Evolutionary conservation across 2,113 vertebrate species (phyloP).

Genomic region (Petroica traversi): DNA sequence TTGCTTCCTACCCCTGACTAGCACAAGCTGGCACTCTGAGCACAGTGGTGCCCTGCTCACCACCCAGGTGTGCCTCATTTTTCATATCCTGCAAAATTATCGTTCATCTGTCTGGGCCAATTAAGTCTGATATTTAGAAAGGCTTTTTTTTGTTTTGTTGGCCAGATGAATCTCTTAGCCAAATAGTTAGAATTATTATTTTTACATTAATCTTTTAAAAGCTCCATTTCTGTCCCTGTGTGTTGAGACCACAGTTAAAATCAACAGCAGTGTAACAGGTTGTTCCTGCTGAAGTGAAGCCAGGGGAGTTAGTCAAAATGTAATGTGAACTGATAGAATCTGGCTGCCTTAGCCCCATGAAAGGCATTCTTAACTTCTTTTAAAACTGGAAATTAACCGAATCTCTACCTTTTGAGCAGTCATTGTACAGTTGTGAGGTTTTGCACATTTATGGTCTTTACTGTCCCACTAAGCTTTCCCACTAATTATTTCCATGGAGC

Average conservation of each 20-base stretch:
- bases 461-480: background rate
- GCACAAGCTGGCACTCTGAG: background rate
- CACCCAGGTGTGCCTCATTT: rapidly evolving
- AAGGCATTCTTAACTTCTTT: background rate
- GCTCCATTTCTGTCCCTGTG: background rate
- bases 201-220: background rate
- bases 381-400: background rate
- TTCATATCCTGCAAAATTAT: background rate
- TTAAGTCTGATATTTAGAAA: background rate
- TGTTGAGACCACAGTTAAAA: background rate
- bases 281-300: background rate
- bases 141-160: background rate
- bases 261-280: background rate
- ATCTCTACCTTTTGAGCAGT: background rate
- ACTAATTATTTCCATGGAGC: background rate
- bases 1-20: background rate
- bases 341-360: background rate
- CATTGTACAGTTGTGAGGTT: background rate
- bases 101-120: background rate
- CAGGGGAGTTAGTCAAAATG: background rate
- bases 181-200: background rate
- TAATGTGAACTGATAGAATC: background rate
- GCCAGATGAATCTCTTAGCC: background rate
- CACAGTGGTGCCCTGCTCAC: background rate
- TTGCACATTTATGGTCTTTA: background rate